These are phyloP conservation scores for Xenopus borealis DNA, from an alignment of 2,113 vertebrate species.

Conservation along the genomic window DNA sequence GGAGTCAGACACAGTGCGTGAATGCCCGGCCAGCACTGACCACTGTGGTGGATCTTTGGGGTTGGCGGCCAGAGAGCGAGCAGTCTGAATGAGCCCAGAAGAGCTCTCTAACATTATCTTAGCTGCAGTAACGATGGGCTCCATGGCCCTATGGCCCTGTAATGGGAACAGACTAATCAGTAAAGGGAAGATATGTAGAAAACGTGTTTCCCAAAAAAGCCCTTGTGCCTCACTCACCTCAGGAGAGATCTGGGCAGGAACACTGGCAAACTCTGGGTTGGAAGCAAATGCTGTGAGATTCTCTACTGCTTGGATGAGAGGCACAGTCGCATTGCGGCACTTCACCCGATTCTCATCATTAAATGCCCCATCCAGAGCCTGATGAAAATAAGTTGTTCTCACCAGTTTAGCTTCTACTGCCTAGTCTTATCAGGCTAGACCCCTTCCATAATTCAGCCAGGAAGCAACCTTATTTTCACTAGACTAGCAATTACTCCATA, in stretches of 20 bases:
- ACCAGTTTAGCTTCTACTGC: no score
- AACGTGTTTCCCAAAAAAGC: no score
- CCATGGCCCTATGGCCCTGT: slow-evolving; percentile 91
- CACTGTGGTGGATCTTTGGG: slow-evolving; percentile 93
- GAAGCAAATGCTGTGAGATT: slow-evolving; percentile 94
- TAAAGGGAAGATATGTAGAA: not conserved
- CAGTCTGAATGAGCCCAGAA: slow-evolving; percentile 89
- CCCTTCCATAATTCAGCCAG: no score
- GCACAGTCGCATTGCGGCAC: slow-evolving; percentile 83
- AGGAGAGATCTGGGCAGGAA: slow-evolving; percentile 91
- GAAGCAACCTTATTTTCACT: no score
- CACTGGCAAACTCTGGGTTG: slow-evolving; percentile 91
- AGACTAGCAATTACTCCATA: no score
- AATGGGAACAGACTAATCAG: not conserved
- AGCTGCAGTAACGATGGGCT: slow-evolving; percentile 85
- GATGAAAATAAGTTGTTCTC: not conserved
- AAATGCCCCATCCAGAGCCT: slow-evolving; percentile 93
- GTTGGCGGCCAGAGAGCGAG: slow-evolving; percentile 90
- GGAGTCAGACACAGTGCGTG: slow-evolving; percentile 92
- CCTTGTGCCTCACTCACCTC: slow-evolving; percentile 67
- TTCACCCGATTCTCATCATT: slow-evolving; percentile 88
- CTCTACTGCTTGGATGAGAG: slow-evolving; percentile 92
- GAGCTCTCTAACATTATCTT: slow-evolving; percentile 93
- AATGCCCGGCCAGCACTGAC: slow-evolving; percentile 91
- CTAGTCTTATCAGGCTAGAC: no score